A percentile compares a stretch with the other conserved stretches of the same genome.
phyloP scores from a whole-genome alignment of 2,797 vertebrate species.

The Lacerta agilis region DNA sequence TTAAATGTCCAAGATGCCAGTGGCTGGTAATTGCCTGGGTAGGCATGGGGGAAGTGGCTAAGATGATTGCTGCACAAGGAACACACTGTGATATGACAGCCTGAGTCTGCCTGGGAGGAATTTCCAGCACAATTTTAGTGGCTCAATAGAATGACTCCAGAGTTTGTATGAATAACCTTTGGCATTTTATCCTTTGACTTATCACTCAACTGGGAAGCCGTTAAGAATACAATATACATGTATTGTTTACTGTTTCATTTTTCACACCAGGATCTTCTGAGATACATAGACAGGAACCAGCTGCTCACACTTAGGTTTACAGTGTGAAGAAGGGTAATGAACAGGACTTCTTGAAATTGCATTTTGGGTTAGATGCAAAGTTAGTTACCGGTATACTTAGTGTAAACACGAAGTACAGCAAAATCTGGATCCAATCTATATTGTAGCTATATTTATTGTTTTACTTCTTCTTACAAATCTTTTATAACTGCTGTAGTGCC shows the following conservation, averaged over 20 bases:
- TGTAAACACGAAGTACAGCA: too few species aligned
- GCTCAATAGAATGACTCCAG: neutral
- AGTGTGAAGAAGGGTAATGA: conserved; percentile 9
- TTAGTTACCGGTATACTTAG: too few species aligned
- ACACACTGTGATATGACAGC: neutral
- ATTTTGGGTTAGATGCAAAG: neutral
- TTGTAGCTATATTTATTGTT: conserved; percentile 3
- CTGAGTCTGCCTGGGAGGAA: neutral
- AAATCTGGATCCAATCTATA: too few species aligned
- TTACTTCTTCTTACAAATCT: neutral
- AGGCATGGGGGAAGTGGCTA: too few species aligned
- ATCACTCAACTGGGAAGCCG: neutral
- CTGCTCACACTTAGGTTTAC: neutral
- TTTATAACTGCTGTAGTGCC: neutral
- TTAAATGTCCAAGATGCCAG: neutral
- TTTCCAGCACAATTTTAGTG: neutral
- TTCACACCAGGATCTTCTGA: neutral
- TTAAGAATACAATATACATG: neutral
- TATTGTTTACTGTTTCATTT: conserved; percentile 7
- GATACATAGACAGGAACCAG: neutral
- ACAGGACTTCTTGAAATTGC: neutral
- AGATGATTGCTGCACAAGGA: neutral
- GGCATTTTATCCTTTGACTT: conserved; percentile 14
- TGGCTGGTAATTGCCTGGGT: neutral
- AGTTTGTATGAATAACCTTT: neutral